These are phyloP conservation scores for Drosophila formosana DNA, from an alignment of 2,888 invertebrate genomes.

Conservation along the genomic window DNA sequence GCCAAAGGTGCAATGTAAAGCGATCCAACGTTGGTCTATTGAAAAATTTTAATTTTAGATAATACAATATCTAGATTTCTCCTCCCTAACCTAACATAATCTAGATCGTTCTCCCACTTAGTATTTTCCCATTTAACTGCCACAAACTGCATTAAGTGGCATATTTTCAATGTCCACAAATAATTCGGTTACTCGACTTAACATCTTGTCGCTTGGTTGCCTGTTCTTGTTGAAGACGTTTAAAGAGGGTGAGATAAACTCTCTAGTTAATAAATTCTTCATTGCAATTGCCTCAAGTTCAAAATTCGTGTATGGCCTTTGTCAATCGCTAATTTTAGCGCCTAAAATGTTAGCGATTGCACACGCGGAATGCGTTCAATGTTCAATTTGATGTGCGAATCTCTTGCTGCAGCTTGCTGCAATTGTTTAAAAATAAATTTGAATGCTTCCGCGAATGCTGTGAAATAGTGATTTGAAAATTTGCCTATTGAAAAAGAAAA, in stretches of 20 bases:
- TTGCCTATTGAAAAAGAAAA: background rate
- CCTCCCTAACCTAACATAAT: background rate
- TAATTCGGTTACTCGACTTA: too few relatives aligned
- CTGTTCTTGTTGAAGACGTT: too few relatives aligned
- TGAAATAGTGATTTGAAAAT: conserved; percentile 19
- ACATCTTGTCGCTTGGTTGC: too few relatives aligned
- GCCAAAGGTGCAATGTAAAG: conserved; percentile 87
- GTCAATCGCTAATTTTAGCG: conserved; percentile 54
- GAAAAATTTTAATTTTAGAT: background rate
- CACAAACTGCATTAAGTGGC: background rate
- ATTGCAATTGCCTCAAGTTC: conserved; percentile 63
- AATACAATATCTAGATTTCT: background rate
- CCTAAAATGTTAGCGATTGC: conserved; percentile 32
- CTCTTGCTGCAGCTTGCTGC: conserved; percentile 22
- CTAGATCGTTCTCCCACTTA: background rate
- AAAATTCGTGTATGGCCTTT: conserved; percentile 80
- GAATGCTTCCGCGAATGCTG: conserved; percentile 54
- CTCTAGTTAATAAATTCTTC: background rate
- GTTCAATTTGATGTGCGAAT: conserved; percentile 42
- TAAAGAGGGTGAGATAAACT: too few relatives aligned
- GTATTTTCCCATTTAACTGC: background rate
- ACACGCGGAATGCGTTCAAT: conserved; percentile 65
- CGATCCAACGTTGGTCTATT: conserved; percentile 85
- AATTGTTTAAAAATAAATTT: conserved; percentile 59
- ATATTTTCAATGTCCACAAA: too few relatives aligned